Evolutionary conservation across 1,140 invertebrate genomes (phyloP), one percentile per base, ranked within the genome.

Genomic region (Eurosta solidaginis): DNA sequence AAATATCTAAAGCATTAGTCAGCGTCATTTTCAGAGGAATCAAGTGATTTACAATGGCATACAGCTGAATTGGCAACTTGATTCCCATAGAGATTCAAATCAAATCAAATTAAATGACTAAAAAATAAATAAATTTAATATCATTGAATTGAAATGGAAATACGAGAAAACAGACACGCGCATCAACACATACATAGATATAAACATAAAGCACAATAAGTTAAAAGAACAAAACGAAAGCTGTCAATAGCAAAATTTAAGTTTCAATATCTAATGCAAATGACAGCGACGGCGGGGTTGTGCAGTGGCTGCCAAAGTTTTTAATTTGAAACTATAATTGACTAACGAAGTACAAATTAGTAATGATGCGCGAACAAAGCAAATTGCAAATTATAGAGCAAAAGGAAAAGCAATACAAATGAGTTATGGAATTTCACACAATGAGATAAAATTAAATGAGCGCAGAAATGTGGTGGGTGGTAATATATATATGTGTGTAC

Each of bases 321-420:
- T 40, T 68, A 68, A 68, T 68, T 68, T 40, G 33, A 68, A 36
- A 68, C 59, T 68, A 68, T 68, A 68, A 68, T 40, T 40, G 59
- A 68, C 59, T 68, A 68, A 68, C 59, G 59, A 68, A 68, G 33
- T 68, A 68, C 59, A 68, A 68, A 68, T 68, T 68, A 68, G 59
- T 68, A 68, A 68, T 68, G 59, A 68, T 40, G 59, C 14, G 59
- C 59, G 59, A 68, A 68, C 59, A 68, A 68, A 68, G 59, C n/a
- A 22, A n/a, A 36, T 68, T 17, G n/a, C 59, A 68, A 68, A 68
- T 68, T 68, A 68, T 33, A 40, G 59, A n/a, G 33, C 29, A 40
- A n/a, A n/a, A n/a, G n/a, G n/a, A n/a, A n/a, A n/a, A 68, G 36
- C 33, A n/a, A 12, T 68, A 4, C 10, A 40, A 33, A 40, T 14